phyloP scores from a whole-genome alignment of 2,113 vertebrate genomes.

The Leiothrix lutea region DNA sequence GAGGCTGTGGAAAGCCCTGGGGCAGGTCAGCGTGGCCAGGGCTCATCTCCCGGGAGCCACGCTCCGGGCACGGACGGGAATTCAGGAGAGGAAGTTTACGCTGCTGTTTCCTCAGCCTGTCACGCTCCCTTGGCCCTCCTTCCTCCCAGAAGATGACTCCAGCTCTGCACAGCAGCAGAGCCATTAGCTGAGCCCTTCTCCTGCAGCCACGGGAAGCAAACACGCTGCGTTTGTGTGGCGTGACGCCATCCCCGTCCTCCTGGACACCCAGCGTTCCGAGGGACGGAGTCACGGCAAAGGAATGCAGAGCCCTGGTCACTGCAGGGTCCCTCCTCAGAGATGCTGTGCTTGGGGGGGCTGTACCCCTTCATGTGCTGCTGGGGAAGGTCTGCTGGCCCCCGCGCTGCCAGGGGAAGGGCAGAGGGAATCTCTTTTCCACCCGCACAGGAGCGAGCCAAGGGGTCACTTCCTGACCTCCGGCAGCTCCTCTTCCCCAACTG shows the following conservation, averaged over 20 bases:
- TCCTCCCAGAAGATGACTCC: constrained; percentile 9
- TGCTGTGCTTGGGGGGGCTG: neutral
- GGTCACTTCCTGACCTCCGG: neutral
- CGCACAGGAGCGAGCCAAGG: neutral
- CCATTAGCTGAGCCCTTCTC: neutral
- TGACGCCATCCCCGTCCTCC: neutral
- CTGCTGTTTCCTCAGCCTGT: neutral
- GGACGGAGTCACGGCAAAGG: neutral
- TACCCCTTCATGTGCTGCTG: accelerated
- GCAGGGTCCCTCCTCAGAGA: neutral
- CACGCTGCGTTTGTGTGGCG: neutral
- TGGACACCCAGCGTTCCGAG: neutral
- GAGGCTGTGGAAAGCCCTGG: neutral
- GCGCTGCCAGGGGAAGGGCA: neutral
- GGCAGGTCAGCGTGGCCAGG: neutral
- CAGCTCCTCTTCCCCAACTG: constrained; percentile 11
- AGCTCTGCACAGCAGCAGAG: neutral
- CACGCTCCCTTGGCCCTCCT: neutral
- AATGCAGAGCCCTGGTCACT: neutral
- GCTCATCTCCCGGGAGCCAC: neutral
- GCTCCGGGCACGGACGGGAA: accelerated
- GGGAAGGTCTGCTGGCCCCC: neutral
- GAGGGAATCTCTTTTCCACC: neutral
- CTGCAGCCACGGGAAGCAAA: neutral
- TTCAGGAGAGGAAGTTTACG: neutral